A percentile compares a stretch with the other conserved stretches of the same genome.
Conservation (phyloP, 2,113 vertebrate species). For the Beaufortia kweichowensis region DNA sequence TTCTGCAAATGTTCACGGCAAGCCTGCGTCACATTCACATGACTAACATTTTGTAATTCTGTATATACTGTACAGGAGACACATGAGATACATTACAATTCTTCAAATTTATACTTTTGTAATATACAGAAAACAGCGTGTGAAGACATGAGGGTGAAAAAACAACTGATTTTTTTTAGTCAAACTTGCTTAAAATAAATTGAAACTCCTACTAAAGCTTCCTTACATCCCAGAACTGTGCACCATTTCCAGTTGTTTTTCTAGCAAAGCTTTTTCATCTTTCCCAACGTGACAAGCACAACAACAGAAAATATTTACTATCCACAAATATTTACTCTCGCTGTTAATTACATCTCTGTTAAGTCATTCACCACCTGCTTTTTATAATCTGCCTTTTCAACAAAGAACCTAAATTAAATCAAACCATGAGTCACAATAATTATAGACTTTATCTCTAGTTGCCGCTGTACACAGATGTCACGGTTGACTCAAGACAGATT, state of each 20-base stretch:
- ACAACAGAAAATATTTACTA: constrained; percentile 15
- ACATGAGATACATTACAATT: no score
- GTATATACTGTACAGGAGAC: no score
- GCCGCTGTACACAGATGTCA: constrained; percentile 38
- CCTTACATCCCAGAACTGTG: not conserved
- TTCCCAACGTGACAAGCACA: not conserved
- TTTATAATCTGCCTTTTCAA: constrained; percentile 22
- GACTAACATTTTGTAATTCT: no score
- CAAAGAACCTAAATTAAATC: constrained; percentile 45
- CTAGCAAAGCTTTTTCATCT: not conserved
- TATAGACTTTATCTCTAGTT: constrained; percentile 37
- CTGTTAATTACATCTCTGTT: constrained; percentile 38
- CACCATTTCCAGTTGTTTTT: not conserved
- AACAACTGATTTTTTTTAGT: no score
- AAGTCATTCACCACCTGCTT: constrained; percentile 46
- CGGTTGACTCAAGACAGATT: constrained; percentile 40
- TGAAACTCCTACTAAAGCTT: no score
- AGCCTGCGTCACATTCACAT: no score
- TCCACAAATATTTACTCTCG: constrained; percentile 33
- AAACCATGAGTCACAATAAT: constrained; percentile 43
- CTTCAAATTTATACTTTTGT: no score
- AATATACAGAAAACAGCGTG: no score
- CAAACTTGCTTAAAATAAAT: no score
- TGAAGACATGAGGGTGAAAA: no score
- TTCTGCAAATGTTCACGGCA: no score